phyloP scores from a whole-genome alignment of 1,140 invertebrate species.

The Lasaia peninsularis region DNA sequence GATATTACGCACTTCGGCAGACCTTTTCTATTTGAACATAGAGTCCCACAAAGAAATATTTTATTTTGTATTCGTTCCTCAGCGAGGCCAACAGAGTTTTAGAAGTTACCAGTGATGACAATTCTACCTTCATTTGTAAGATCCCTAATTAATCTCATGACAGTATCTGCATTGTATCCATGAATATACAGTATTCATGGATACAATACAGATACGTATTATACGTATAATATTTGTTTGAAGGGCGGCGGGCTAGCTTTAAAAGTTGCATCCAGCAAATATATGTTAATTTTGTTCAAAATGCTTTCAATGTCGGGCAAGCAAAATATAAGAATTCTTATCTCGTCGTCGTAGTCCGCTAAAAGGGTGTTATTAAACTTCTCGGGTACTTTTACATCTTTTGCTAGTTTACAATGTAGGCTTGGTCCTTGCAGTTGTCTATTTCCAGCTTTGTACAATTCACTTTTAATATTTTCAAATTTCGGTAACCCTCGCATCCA shows the following conservation, averaged over 20 bases:
- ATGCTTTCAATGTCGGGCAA: not conserved
- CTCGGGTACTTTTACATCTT: not conserved
- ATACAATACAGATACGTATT: no score
- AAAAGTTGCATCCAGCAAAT: not conserved
- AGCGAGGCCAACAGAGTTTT: no score
- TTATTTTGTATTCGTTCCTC: no score
- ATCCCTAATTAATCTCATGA: no score
- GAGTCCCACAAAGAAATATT: no score
- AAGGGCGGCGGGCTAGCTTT: not conserved
- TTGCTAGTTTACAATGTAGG: not conserved
- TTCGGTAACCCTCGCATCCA: no score
- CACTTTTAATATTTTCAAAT: no score
- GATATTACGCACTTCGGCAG: no score
- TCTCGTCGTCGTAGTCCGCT: not conserved
- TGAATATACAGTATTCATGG: no score
- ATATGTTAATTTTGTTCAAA: not conserved
- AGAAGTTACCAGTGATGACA: no score
- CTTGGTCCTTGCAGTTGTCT: not conserved
- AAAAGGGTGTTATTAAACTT: not conserved
- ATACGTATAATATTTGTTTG: slow-evolving; percentile 1
- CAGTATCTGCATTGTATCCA: not conserved
- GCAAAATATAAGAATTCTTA: not conserved
- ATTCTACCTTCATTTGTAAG: no score
- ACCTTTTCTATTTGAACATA: no score
- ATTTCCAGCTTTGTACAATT: not conserved